Evolutionary conservation across 2,797 vertebrate genomes (phyloP), one percentile per base, ranked within the genome.

Genomic region (Rhinophrynus dorsalis): DNA sequence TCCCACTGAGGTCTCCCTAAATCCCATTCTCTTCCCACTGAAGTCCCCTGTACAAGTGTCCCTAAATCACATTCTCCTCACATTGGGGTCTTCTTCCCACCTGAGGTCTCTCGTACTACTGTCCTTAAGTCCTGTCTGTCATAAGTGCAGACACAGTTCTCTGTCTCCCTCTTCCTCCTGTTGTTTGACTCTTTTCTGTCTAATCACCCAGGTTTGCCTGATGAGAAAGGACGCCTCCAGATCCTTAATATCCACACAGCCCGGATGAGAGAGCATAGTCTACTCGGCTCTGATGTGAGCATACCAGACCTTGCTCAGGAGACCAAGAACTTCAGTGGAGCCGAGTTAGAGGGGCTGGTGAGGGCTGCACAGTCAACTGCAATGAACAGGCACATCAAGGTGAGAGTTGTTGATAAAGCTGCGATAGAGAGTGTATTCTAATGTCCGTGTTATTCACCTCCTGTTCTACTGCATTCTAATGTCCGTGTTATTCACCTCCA

Each of bases 361-460:
- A 88, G 96, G 60, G 96, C 96, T 1, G 96, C 96, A 0, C 96
- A 98, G 79, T 97, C 96, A 63, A 97, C 94, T 0, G 96, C 96
- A 59, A 98, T 98, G 96, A 98, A 98, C 86, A 89, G 96, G 23
- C 96, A 97, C 72, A 98, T 98, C 67, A 98, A 98, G 95, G 96
- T 96, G 77, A 86, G 85, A 38, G 21, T 10, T 13, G 33, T 26
- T 30, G n/a, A n/a, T n/a, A n/a, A n/a, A n/a, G n/a, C n/a, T n/a
- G n/a, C n/a, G n/a, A n/a, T n/a, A n/a, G n/a, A n/a, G n/a, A n/a
- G n/a, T n/a, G n/a, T n/a, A n/a, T n/a, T n/a, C n/a, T n/a, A n/a
- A n/a, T n/a, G n/a, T n/a, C n/a, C n/a, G n/a, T n/a, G n/a, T n/a
- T n/a, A n/a, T n/a, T n/a, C n/a, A n/a, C n/a, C n/a, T n/a, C n/a